phyloP scores from a whole-genome alignment of 2,113 vertebrate species.

The Podarcis raffonei region DNA sequence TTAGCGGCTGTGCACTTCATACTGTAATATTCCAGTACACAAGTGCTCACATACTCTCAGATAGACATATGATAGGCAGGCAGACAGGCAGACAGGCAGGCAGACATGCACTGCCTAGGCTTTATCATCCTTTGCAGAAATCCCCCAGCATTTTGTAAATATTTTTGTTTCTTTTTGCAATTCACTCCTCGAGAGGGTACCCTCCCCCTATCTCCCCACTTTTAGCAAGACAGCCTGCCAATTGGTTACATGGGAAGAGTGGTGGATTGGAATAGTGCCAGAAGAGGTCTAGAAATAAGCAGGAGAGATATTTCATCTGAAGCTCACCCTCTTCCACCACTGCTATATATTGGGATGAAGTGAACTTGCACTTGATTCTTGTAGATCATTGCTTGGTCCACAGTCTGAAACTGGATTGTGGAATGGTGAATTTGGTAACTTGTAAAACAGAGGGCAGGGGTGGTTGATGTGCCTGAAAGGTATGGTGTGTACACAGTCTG shows the following conservation, averaged over 20 bases:
- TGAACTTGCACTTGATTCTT: background rate
- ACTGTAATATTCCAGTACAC: background rate
- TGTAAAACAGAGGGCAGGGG: background rate
- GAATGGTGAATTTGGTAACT: background rate
- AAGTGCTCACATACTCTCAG: background rate
- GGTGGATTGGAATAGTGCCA: background rate
- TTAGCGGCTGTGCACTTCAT: background rate
- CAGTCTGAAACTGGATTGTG: background rate
- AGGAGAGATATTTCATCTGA: background rate
- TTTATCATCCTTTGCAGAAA: background rate
- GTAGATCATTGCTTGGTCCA: background rate
- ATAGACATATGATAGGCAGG: too few relatives aligned
- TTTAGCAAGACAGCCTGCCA: background rate
- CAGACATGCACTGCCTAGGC: too few relatives aligned
- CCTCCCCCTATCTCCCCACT: background rate
- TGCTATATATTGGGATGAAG: background rate
- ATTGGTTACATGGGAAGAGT: background rate
- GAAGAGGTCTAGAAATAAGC: conserved; percentile 3
- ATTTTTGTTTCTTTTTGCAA: background rate
- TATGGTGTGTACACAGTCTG: too few relatives aligned
- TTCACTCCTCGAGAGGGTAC: background rate
- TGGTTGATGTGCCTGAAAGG: too few relatives aligned
- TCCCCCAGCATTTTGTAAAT: background rate
- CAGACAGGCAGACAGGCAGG: too few relatives aligned
- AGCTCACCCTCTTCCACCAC: background rate